Evolutionary conservation across 2,888 invertebrate species (phyloP), one percentile per base, ranked within the genome.

Genomic region (Proisotoma minuta): DNA sequence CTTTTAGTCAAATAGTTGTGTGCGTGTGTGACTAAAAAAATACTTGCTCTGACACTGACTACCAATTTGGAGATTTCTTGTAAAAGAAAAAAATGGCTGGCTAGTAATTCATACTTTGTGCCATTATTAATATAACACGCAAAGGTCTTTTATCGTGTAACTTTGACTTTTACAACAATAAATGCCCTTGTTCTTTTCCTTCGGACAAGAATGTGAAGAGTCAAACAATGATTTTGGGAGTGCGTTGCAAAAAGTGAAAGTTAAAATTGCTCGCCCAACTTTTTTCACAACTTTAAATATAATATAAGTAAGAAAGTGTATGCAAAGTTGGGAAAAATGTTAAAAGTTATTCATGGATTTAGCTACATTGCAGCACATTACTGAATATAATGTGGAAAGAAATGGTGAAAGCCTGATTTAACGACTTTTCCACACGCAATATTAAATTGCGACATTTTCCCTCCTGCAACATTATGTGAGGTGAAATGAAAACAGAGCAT

Each of bases 351-450:
- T n/a, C n/a, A n/a, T n/a, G n/a, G n/a, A n/a, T n/a, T n/a, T n/a
- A n/a, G n/a, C n/a, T n/a, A n/a, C n/a, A n/a, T n/a, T n/a, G n/a
- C 8, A 50, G 23, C 22, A 24, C 8, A 50, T 24, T 29, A 26
- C 8, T 12, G 12, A 20, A 8, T 51, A 29, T 34, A 50, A 48
- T 47, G 48, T 48, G 56, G 61, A 56, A 50, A 59, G 58, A 60
- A 60, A 64, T n/a, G n/a, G n/a, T 18, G 59, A 69, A 71, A 71
- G 66, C 63, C 65, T 63, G 69, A 71, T 71, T 71, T 71, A 71
- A 71, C 69, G 71, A 70, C 67, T 50, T 28, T 60, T 68, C 62
- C 63, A 65, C 71, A 71, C 69, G 71, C 71, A 71, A 69, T 68
- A 67, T 68, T 61, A 64, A 71, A 71, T 68, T 66, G 71, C 66